Percentiles rank a stretch among this genome's conserved stretches.
Conservation (phyloP, 2,797 vertebrate species). For the Linurgus olivaceus region DNA sequence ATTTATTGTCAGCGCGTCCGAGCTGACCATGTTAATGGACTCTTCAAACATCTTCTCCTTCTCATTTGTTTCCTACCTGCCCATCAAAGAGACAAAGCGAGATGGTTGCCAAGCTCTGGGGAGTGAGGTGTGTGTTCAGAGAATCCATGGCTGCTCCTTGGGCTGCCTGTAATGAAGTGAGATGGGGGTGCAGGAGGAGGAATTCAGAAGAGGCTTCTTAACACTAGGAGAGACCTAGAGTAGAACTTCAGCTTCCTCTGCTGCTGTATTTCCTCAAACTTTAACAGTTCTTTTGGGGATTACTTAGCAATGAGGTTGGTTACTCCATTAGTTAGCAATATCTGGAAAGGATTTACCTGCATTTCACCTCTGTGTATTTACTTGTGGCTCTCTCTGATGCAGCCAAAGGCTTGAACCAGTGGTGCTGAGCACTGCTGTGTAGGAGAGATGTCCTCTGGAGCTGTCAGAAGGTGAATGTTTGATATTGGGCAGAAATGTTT, state of each 20-base stretch:
- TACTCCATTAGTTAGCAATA: neutral
- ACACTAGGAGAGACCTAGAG: neutral
- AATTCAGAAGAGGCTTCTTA: neutral
- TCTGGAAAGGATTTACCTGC: conserved; percentile 14
- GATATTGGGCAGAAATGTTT: conserved; percentile 26
- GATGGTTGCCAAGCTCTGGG: conserved; percentile 72
- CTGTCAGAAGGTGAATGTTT: conserved; percentile 53
- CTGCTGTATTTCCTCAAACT: conserved; percentile 31
- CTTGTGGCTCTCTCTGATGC: neutral
- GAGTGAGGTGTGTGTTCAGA: conserved; percentile 52
- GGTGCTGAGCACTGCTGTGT: neutral
- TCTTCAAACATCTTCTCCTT: conserved; percentile 72
- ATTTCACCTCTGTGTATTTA: neutral
- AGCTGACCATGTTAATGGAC: conserved; percentile 78
- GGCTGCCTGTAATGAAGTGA: conserved; percentile 60
- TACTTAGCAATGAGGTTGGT: conserved; percentile 2
- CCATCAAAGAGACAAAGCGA: conserved; percentile 75
- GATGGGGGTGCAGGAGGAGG: neutral
- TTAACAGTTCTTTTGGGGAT: neutral
- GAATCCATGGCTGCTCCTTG: conserved; percentile 64
- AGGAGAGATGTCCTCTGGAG: conserved; percentile 43
- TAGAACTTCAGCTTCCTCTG: conserved; percentile 44
- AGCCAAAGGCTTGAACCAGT: neutral
- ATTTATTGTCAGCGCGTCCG: conserved; percentile 76
- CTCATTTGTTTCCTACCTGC: conserved; percentile 78